Conservation (phyloP, 1,140 invertebrate species). For the Drosophila nigromelanica region DNA sequence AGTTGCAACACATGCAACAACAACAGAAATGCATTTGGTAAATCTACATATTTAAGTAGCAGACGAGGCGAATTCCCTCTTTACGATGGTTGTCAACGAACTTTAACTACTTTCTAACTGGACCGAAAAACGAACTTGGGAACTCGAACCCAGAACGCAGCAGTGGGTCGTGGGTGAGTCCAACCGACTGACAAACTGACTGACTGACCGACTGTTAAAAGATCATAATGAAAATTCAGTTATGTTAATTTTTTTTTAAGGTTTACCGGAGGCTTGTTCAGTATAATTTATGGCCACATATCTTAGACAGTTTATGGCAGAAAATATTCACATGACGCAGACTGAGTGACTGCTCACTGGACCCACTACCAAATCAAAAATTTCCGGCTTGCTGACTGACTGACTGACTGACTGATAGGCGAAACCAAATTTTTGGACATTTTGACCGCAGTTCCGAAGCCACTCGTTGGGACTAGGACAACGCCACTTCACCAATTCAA, state of each 20-base stretch:
- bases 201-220: slow-evolving; percentile 22
- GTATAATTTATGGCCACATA: slow-evolving; percentile 72
- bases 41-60: slow-evolving; percentile 71
- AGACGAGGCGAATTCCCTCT: slow-evolving; percentile 37
- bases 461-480: too few species aligned
- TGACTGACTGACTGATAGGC: slow-evolving; percentile 8
- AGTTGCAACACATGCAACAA: slow-evolving; percentile 19
- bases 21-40: slow-evolving; percentile 77
- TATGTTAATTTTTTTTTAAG: slow-evolving; percentile 71
- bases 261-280: slow-evolving; percentile 18
- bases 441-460: too few species aligned
- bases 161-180: slow-evolving; percentile 72
- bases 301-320: slow-evolving; percentile 62
- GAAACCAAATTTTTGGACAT: slow-evolving; percentile 22
- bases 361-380: slow-evolving; percentile 1
- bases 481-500: too few species aligned
- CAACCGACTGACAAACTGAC: slow-evolving; percentile 10
- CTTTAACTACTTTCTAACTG: slow-evolving; percentile 74
- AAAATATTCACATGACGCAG: slow-evolving; percentile 56
- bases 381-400: neutral
- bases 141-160: slow-evolving; percentile 30
- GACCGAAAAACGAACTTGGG: too few species aligned
- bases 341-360: slow-evolving; percentile 34
- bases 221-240: slow-evolving; percentile 56
- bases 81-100: slow-evolving; percentile 52